phyloP scores from a whole-genome alignment of 2,888 invertebrate genomes.

The Lingula anatina region DNA sequence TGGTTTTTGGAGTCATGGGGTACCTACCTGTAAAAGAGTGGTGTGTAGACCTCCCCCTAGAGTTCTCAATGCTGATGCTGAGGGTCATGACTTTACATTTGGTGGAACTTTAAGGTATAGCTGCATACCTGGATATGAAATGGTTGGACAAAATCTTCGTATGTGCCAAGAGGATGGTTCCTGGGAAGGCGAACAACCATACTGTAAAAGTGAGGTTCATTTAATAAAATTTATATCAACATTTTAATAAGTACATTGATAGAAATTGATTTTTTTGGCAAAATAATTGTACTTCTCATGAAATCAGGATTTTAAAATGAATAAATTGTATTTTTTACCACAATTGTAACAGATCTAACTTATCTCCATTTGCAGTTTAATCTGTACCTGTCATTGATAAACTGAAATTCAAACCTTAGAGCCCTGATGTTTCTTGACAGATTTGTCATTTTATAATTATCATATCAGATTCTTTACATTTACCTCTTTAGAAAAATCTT shows the following conservation, averaged over 20 bases:
- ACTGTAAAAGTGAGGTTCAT: conserved; percentile 3
- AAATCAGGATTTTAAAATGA: too few species aligned
- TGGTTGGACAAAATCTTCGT: conserved; percentile 12
- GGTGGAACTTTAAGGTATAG: conserved; percentile 58
- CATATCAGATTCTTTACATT: background rate
- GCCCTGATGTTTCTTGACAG: too few species aligned
- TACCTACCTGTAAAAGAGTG: conserved; percentile 31
- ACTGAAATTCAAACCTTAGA: too few species aligned
- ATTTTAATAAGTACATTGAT: too few species aligned
- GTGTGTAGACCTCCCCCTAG: conserved; percentile 16
- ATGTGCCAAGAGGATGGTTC: conserved; percentile 1
- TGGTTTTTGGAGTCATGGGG: conserved; percentile 38
- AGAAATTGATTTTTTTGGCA: too few species aligned
- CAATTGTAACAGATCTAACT: too few species aligned
- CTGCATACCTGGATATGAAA: conserved; percentile 52
- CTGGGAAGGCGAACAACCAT: conserved; percentile 3
- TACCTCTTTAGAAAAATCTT: background rate
- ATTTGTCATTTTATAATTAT: too few species aligned
- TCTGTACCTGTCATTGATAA: too few species aligned
- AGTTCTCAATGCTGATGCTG: conserved; percentile 12
- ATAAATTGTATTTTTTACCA: too few species aligned
- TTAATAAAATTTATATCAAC: background rate
- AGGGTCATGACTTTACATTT: conserved; percentile 12
- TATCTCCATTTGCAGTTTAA: too few species aligned
- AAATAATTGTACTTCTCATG: too few species aligned